Base-by-base conservation (phyloP, 2,888 invertebrate genomes). In the Heliconius cydno region DNA sequence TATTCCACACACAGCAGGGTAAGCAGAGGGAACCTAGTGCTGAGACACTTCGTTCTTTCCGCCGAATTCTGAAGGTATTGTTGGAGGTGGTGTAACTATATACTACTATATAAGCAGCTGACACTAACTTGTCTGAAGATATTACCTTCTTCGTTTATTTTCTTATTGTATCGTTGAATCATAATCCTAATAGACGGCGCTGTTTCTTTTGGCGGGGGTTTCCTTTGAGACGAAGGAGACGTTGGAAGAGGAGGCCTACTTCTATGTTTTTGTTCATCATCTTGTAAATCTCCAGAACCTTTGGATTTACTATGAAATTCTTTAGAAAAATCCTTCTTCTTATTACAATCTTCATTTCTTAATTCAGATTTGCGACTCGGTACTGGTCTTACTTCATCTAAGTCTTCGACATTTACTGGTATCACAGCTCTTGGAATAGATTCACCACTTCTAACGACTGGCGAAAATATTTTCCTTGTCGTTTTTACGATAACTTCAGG, bases 401-500 rank as follows among this genome's bases (percentile, higher is more conserved):
- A 86, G 77, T 95, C 95, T 86, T 91, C 92, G 0, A 93, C 90
- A 60, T 92, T 87, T 46, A 92, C 89, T 70, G 93, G 94, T 87
- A 96, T 95, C 0, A 96, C 96, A 3, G 95, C 95, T 85, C 94
- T 91, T 1, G 95, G 92, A 9, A 95, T 89, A 4, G 95, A 90
- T 86, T 95, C 95, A n/a, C 95, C 95, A 76, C 95, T 95, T 79
- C 96, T 92, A 3, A 96, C 96, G 7, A 97, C 96, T 0, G 97
- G 97, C 0, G 97, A 97, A 83, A 98, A 98, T 84, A 98, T 96
- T 92, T 97, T 97, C 78, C 97, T 95, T 67, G 97, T 97, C 0
- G 98, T 98, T 90, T 97, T 97, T 0, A 98, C 97, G 83, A 98
- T 97, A 0, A 98, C 96, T 87, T 97, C 97, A 70, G 95, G 95